Conservation (phyloP, 2,113 vertebrate genomes). For the Propithecus coquereli region DNA sequence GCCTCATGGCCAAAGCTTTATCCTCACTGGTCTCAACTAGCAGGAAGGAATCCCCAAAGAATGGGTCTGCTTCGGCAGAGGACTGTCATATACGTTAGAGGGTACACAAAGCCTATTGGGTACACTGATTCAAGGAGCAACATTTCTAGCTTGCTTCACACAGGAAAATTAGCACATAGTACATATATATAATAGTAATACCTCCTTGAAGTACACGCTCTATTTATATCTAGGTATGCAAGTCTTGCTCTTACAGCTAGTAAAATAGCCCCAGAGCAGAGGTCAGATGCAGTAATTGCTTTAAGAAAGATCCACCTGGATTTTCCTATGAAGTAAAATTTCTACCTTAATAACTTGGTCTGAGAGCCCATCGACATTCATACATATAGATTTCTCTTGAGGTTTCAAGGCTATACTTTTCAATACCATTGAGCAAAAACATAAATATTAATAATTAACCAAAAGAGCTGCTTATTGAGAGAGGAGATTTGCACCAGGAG, state of each 20-base stretch:
- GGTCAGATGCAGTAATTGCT: background rate
- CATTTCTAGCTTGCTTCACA: background rate
- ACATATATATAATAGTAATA: background rate
- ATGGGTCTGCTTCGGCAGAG: background rate
- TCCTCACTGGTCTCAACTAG: background rate
- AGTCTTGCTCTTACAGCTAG: background rate
- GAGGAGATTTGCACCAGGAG: background rate
- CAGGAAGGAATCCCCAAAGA: background rate
- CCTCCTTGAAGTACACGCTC: background rate
- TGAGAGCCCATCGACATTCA: background rate
- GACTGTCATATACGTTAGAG: background rate
- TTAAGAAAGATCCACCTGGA: background rate
- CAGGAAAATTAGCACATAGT: background rate
- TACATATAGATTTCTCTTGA: background rate
- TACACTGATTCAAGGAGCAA: background rate
- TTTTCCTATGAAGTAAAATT: background rate
- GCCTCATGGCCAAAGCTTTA: background rate
- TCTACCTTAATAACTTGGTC: background rate
- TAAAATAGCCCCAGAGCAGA: background rate
- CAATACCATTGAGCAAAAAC: background rate
- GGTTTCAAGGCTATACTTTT: background rate
- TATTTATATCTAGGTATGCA: background rate
- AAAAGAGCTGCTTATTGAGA: background rate
- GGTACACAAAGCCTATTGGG: background rate
- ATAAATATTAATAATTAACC: conserved; percentile 18